These are phyloP conservation scores for Fratercula arctica DNA, from an alignment of 2,797 vertebrate genomes.

Conservation along the genomic window DNA sequence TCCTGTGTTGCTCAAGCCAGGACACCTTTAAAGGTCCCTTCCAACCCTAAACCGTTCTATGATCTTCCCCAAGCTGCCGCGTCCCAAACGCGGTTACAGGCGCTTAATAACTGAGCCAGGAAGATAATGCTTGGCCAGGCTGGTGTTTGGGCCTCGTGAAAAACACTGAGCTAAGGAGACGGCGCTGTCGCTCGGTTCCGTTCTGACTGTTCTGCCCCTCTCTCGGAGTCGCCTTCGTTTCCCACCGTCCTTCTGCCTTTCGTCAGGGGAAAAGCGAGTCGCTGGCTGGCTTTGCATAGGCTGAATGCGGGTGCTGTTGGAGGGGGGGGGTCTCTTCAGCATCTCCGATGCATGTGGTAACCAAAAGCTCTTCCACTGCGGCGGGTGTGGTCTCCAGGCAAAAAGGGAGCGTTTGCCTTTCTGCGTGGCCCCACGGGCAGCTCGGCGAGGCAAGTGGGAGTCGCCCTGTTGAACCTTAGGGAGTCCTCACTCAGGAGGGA, in stretches of 20 bases:
- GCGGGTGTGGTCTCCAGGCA: background rate
- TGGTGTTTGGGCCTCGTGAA: background rate
- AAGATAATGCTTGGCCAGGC: too few relatives aligned
- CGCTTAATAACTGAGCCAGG: background rate
- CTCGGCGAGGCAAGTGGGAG: too few relatives aligned
- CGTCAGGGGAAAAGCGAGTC: rapidly evolving
- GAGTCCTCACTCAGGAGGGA: background rate
- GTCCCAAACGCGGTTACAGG: rapidly evolving
- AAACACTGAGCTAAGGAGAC: background rate
- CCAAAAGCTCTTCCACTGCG: rapidly evolving
- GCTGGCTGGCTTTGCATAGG: background rate
- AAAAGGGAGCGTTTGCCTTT: background rate
- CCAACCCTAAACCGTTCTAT: background rate
- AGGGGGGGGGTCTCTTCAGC: background rate
- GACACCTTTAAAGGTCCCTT: background rate
- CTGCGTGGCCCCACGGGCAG: rapidly evolving
- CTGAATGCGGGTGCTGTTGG: background rate
- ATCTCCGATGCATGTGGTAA: too few relatives aligned
- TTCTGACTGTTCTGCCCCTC: background rate
- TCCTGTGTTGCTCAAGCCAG: background rate
- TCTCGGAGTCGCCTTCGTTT: too few relatives aligned
- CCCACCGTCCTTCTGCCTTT: background rate
- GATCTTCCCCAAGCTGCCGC: background rate
- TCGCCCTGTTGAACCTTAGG: background rate
- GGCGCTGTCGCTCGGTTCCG: background rate